Evolutionary conservation across 2,113 vertebrate species (phyloP), one percentile per base, ranked within the genome.

Genomic region (Cyanoramphus novaezelandiae): DNA sequence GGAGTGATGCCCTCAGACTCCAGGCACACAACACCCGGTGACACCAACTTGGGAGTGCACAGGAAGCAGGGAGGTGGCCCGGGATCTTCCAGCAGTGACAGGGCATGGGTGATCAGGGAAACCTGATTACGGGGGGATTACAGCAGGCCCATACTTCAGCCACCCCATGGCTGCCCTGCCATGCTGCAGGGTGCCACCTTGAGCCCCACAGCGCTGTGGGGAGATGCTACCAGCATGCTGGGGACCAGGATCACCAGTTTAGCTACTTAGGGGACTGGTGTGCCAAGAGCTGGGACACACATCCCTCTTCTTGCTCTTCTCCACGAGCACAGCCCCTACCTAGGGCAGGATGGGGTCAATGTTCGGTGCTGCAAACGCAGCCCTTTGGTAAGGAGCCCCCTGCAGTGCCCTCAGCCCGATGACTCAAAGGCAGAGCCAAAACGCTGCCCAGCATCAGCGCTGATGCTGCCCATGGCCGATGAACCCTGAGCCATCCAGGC

Each of bases 111-210:
- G 2, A 49, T 41, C 11, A 44, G 7, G 17, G 6, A 9, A 86
- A 46, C 17, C 11, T 55, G 8, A 35, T 44, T n/a, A 55, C 9
- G 0, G 15, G 43, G 17, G 1, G 2, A 62, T 64, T 53, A 82
- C 10, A 46, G 68, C 29, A 82, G 33, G 7, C 15, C 15, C 13
- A 8, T 25, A 37, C 15, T 15, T 10, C 47, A 83, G 47, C 7
- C 7, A 5, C 9, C 0, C 33, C 35, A 0, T 0, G 33, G 43
- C 53, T 84, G 47, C 43, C 25, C 11, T 43, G 33, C 11, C 9
- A 4, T 9, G 24, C 15, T 2, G 3, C 41, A 24, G 62, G 4
- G 5, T 35, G 39, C 9, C 35, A 43, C 13, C 15, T 3, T 1
- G 19, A 65, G 64, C 24, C 52, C 80, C 15, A 0, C 6, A 19